phyloP scores from a whole-genome alignment of 2,888 invertebrate species.

The Urechis unicinctus region DNA sequence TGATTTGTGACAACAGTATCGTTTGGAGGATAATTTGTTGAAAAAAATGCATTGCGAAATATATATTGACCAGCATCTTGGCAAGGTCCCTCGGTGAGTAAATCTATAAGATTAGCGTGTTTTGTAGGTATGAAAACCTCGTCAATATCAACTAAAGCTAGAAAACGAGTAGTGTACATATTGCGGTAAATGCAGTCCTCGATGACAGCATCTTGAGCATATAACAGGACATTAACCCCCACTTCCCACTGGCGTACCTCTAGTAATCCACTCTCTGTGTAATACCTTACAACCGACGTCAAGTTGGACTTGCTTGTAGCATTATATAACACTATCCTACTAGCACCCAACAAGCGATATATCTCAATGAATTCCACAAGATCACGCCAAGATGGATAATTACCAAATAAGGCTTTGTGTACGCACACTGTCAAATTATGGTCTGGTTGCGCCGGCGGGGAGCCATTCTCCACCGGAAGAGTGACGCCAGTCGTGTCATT shows the following conservation, averaged over 20 bases:
- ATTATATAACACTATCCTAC: conserved; percentile 7
- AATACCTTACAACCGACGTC: background rate
- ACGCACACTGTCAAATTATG: conserved; percentile 6
- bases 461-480: no score
- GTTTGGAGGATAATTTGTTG: no score
- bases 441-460: no score
- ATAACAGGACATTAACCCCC: background rate
- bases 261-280: background rate
- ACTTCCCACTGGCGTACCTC: background rate
- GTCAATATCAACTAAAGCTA: background rate
- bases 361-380: conserved; percentile 8
- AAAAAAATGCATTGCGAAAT: no score
- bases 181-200: conserved; percentile 1
- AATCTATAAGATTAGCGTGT: no score
- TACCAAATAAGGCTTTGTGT: background rate
- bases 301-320: background rate
- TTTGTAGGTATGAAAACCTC: background rate
- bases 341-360: conserved; percentile 12
- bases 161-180: background rate
- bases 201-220: background rate
- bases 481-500: no score
- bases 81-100: no score
- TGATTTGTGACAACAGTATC: no score
- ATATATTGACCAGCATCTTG: no score
- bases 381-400: background rate